Evolutionary conservation across 2,797 vertebrate species (phyloP).

Genomic region (Danio aesculapii): DNA sequence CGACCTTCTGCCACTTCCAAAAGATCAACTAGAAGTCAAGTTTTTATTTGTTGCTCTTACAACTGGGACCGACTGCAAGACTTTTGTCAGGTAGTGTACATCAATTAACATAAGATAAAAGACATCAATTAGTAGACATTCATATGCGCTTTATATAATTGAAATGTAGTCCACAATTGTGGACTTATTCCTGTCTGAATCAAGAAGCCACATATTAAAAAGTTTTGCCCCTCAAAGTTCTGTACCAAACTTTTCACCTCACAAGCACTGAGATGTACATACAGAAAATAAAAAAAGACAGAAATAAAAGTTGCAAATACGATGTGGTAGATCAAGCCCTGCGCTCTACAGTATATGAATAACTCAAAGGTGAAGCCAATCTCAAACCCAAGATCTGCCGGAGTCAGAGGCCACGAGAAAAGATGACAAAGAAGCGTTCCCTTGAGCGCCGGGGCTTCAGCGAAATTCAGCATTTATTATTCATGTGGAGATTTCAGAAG

Average conservation of each 20-base stretch:
- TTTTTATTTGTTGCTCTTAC: too few species aligned
- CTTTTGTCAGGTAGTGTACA: too few species aligned
- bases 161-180: conserved; percentile 50
- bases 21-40: too few species aligned
- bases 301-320: conserved; percentile 69
- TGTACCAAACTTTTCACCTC: conserved; percentile 18
- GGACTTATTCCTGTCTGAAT: conserved; percentile 68
- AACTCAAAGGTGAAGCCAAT: conserved; percentile 69
- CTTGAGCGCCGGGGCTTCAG: conserved; percentile 42
- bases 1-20: too few species aligned
- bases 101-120: too few species aligned
- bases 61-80: too few species aligned
- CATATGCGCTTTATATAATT: too few species aligned
- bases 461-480: conserved; percentile 65
- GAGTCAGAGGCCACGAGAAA: conserved; percentile 60
- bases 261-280: conserved; percentile 30
- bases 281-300: conserved; percentile 64
- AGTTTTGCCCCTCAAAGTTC: not conserved
- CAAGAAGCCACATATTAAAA: not conserved
- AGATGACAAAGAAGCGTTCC: conserved; percentile 68
- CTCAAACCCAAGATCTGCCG: conserved; percentile 48
- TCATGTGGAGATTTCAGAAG: conserved; percentile 71
- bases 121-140: too few species aligned
- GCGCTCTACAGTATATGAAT: conserved; percentile 71
- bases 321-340: conserved; percentile 63